These are phyloP conservation scores for Malurus leucopterus DNA, from an alignment of 2,797 vertebrate genomes.

Conservation along the genomic window DNA sequence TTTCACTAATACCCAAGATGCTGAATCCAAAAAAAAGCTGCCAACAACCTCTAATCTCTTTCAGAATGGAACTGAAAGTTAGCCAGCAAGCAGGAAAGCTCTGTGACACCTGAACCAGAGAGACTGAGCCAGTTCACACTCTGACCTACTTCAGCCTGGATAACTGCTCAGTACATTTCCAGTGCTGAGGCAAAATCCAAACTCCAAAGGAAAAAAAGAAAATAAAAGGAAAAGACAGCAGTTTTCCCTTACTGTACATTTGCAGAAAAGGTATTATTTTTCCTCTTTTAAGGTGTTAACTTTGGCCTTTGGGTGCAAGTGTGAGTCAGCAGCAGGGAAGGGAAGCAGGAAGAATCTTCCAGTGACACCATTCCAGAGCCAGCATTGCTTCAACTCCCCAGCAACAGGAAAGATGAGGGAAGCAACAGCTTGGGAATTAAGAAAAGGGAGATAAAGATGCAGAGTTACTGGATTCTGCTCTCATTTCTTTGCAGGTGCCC, in stretches of 20 bases:
- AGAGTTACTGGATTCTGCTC: not conserved
- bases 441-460: not conserved
- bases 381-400: not conserved
- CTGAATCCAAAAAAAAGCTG: not conserved
- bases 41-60: not conserved
- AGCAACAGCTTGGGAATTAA: not conserved
- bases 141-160: not conserved
- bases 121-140: not conserved
- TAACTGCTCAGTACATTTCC: not conserved
- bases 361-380: not conserved
- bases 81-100: not conserved
- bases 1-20: not conserved
- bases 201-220: not conserved
- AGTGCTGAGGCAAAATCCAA: not conserved
- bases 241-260: not conserved
- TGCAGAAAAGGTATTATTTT: not conserved
- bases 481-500: not conserved
- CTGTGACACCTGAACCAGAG: not conserved
- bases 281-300: not conserved
- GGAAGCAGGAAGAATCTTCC: not conserved
- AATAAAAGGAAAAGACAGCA: not conserved
- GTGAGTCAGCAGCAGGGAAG: not conserved
- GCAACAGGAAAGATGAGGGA: not conserved
- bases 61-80: not conserved
- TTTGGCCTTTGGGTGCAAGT: not conserved